A percentile compares a stretch with the other conserved stretches of the same genome.
phyloP scores from a whole-genome alignment of 2,113 vertebrate genomes.

The Gyps fulvus region DNA sequence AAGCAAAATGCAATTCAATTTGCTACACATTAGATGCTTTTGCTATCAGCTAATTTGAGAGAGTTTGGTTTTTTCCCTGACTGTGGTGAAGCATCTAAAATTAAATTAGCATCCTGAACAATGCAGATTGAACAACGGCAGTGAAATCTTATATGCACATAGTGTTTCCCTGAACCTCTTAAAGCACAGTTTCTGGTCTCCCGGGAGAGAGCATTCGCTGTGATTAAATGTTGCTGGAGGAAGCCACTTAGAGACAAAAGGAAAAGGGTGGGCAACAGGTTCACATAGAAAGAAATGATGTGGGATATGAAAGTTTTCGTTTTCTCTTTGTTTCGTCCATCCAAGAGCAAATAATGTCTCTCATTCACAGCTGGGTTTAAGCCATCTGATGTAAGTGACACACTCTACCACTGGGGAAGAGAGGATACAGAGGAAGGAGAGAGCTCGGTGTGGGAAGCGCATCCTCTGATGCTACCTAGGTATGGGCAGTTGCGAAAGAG shows the following conservation, averaged over 20 bases:
- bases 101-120: not conserved
- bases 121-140: not conserved
- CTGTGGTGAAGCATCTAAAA: not conserved
- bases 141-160: not conserved
- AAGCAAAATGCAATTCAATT: not conserved
- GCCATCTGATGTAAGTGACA: no score
- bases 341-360: not conserved
- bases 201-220: not conserved
- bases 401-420: not conserved
- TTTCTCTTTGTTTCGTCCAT: not conserved
- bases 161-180: not conserved
- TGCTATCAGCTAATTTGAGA: not conserved
- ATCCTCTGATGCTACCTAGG: not conserved
- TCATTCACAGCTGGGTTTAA: not conserved
- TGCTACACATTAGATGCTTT: not conserved
- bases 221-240: not conserved
- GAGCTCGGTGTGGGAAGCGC: rapidly evolving
- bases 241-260: not conserved
- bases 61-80: not conserved
- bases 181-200: not conserved
- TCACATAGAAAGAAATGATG: not conserved
- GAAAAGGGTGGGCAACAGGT: not conserved
- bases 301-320: not conserved
- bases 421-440: not conserved
- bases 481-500: not conserved